Evolutionary conservation across 1,140 invertebrate genomes (phyloP).

Genomic region (Cepaea nemoralis): DNA sequence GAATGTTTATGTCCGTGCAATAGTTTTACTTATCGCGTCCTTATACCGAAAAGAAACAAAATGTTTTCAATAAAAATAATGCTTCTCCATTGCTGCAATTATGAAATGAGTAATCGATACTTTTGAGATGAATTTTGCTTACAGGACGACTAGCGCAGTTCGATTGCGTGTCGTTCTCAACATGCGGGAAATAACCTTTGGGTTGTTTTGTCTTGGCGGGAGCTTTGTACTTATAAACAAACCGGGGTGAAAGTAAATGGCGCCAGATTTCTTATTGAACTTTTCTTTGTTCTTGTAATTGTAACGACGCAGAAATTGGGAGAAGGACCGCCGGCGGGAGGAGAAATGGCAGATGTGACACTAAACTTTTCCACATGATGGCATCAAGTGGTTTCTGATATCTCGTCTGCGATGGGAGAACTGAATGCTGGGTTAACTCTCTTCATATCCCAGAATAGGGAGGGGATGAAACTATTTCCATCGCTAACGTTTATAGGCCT

Average conservation of each 20-base stretch:
- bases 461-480: no score
- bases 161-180: background rate
- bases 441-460: no score
- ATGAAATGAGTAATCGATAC: background rate
- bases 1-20: background rate
- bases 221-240: no score
- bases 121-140: background rate
- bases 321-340: background rate
- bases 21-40: no score
- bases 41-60: no score
- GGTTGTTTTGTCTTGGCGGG: no score
- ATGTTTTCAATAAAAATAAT: background rate
- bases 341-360: slow-evolving; percentile 4
- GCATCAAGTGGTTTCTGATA: slow-evolving; percentile 1
- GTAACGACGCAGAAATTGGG: background rate
- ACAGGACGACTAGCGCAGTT: background rate
- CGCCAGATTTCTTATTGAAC: background rate
- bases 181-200: no score
- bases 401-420: background rate
- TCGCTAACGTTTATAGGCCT: no score
- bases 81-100: background rate
- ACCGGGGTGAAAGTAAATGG: background rate
- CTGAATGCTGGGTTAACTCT: no score
- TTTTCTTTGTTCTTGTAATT: slow-evolving; percentile 11
- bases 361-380: background rate